Percentiles rank a stretch among this genome's conserved stretches.
Evolutionary conservation across 2,113 vertebrate species (phyloP).

Genomic region (Blennius ocellaris): DNA sequence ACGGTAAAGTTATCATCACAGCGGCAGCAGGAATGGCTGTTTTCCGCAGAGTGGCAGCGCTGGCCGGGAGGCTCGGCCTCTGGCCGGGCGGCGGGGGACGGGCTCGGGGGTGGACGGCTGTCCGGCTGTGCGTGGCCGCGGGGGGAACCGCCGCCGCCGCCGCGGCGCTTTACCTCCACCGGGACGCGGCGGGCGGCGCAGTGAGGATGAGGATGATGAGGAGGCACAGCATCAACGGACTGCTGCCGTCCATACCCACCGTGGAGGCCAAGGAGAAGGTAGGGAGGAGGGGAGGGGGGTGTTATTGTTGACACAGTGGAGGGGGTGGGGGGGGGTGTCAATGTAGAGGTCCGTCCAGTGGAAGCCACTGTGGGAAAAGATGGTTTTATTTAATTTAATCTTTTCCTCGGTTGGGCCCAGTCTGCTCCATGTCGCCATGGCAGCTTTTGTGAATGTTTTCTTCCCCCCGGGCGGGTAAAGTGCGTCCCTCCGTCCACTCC

Average conservation of each 20-base stretch:
- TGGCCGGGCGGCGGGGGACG: conserved; percentile 33
- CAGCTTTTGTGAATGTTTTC: not conserved
- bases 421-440: conserved; percentile 2
- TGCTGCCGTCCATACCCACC: conserved; percentile 71
- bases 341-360: not conserved
- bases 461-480: conserved; percentile 22
- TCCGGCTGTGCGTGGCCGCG: conserved; percentile 70
- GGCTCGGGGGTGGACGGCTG: conserved; percentile 46
- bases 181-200: conserved; percentile 35
- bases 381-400: not conserved
- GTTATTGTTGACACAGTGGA: conserved; percentile 30
- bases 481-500: conserved; percentile 56
- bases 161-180: conserved; percentile 72
- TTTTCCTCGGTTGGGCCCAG: not conserved
- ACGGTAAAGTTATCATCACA: conserved; percentile 49
- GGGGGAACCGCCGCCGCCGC: conserved; percentile 64
- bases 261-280: conserved; percentile 84
- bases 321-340: conserved; percentile 24
- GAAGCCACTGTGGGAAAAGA: not conserved
- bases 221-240: conserved; percentile 46
- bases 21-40: conserved; percentile 79
- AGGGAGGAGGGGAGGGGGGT: conserved; percentile 17
- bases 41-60: conserved; percentile 72
- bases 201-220: conserved; percentile 65
- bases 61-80: conserved; percentile 62